Evolutionary conservation across 2,888 invertebrate species (phyloP).

Genomic region (Chrysotoxum bicinctum): DNA sequence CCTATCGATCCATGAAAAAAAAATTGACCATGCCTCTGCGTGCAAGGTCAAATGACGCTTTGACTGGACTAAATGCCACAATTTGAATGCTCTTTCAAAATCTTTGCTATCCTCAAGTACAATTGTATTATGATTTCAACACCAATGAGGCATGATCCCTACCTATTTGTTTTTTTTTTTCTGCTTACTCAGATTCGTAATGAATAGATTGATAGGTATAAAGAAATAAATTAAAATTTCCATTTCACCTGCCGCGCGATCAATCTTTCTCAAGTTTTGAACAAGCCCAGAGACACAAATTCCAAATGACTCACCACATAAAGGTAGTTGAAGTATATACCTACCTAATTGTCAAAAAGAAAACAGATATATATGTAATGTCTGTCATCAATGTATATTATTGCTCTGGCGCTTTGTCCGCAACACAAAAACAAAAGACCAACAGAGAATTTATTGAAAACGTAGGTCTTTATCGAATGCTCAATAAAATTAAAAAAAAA

Average conservation of each 20-base stretch:
- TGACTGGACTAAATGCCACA: too few species aligned
- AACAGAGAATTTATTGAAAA: background rate
- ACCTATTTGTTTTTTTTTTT: too few species aligned
- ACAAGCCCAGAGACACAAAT: background rate
- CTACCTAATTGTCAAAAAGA: constrained; percentile 24
- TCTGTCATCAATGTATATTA: background rate
- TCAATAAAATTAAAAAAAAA: constrained; percentile 11
- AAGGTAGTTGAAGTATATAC: background rate
- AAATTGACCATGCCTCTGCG: too few species aligned
- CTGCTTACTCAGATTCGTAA: background rate
- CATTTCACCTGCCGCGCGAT: constrained; percentile 41
- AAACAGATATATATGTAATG: background rate
- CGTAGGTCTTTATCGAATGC: background rate
- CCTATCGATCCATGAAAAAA: too few species aligned
- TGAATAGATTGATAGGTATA: background rate
- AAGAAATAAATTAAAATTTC: constrained; percentile 8
- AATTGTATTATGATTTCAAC: too few species aligned
- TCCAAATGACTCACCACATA: constrained; percentile 47
- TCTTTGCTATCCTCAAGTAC: too few species aligned
- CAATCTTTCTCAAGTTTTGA: background rate
- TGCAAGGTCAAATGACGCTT: too few species aligned
- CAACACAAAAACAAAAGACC: background rate
- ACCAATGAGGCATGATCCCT: too few species aligned
- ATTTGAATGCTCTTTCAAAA: too few species aligned
- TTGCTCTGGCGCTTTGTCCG: background rate